phyloP scores from a whole-genome alignment of 2,113 vertebrate genomes.

The Ochotona curzoniae region DNA sequence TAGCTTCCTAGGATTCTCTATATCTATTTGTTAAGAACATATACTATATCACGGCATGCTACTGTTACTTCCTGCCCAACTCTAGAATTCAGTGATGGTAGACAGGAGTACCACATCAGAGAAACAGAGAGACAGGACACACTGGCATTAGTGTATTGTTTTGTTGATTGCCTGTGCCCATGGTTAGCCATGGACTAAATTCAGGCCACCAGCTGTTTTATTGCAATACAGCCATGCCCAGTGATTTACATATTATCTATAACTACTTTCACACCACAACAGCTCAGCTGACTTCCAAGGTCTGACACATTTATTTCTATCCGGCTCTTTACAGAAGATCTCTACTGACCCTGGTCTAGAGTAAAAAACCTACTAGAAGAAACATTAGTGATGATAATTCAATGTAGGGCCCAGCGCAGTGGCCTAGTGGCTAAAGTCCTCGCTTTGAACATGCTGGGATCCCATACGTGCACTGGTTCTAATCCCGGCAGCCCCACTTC shows the following conservation, averaged over 20 bases:
- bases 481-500: no score
- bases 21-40: neutral
- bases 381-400: neutral
- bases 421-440: no score
- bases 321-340: neutral
- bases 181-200: neutral
- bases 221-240: neutral
- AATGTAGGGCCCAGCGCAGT: no score
- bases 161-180: neutral
- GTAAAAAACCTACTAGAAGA: neutral
- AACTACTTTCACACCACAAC: neutral
- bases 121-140: neutral
- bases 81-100: neutral
- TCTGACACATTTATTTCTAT: neutral
- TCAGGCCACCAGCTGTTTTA: neutral
- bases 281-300: neutral
- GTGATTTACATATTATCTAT: neutral
- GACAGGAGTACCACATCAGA: neutral
- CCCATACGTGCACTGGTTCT: no score
- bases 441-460: no score
- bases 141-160: neutral
- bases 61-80: neutral
- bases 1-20: neutral
- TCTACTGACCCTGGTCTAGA: neutral
- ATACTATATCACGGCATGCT: neutral